Evolutionary conservation across 2,113 vertebrate species (phyloP), one percentile per base, ranked within the genome.

Genomic region (Seriola aureovittata): DNA sequence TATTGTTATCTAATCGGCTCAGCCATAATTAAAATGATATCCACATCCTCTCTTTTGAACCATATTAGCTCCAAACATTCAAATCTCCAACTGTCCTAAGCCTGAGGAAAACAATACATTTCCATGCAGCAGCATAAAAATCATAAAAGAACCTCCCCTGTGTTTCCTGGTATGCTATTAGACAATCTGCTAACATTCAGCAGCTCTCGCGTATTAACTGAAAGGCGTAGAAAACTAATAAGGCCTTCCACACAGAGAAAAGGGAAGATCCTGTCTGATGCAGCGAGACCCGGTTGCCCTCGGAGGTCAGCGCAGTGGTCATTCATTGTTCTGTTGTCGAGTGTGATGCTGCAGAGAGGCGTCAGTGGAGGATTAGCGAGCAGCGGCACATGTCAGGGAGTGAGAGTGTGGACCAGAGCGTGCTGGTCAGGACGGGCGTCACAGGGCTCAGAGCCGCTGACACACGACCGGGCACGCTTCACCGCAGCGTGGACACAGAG

Each of bases 371-470:
- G 92, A 94, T 94, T 94, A 94, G 83, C 5, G n/a, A 60, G 72
- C n/a, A 16, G 81, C 44, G 85, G 90, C 92, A 93, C 94, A 93
- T 94, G 94, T 93, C 90, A 88, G 83, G 84, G 80, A 93, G 92
- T 88, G 93, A 93, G 92, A 93, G 91, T 91, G 90, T 85, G 83
- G 76, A 48, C 78, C 19, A 1, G 57, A 77, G 72, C 52, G 73
- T 65, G 82, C 69, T 9, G 63, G 23, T 68, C 55, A 62, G 57
- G 16, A 48, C 12, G 42, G 60, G 80, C 57, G 62, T 81, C 71
- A 55, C 64, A 38, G 55, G 60, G 82, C 80, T 85, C 85, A 87
- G 88, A 68, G 71, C 69, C 2, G 57, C 36, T 23, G 55, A 77
- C 89, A 88, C 84, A 75, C 74, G 69, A 1, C 80, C n/a, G 13